Conservation (phyloP, 2,113 vertebrate species). For the Crotophaga sulcirostris region DNA sequence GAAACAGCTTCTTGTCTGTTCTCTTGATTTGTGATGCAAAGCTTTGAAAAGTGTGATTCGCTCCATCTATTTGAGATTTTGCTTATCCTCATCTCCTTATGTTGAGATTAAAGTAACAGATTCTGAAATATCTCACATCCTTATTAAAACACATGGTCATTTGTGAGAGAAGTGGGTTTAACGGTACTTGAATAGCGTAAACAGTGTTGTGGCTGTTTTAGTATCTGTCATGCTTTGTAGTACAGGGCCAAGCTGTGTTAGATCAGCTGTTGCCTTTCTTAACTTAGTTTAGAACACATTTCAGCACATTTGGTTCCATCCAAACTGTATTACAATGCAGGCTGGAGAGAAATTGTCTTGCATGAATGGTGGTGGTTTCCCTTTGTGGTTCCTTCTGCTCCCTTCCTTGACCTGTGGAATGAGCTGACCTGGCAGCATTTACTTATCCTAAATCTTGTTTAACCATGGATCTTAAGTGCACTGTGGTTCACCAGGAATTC, state of each 20-base stretch:
- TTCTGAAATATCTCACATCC: neutral
- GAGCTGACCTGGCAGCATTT: neutral
- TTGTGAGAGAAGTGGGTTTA: neutral
- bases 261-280: neutral
- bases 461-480: neutral
- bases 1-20: neutral
- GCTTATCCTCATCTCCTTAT: neutral
- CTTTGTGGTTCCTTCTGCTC: neutral
- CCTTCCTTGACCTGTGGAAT: neutral
- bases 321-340: accelerated
- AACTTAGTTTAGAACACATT: neutral
- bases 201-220: neutral
- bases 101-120: neutral
- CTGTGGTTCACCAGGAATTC: neutral
- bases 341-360: neutral
- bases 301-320: neutral
- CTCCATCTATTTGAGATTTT: neutral
- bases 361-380: neutral
- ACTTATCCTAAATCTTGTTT: neutral
- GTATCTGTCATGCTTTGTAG: neutral
- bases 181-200: neutral
- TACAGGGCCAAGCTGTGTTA: neutral
- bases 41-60: neutral
- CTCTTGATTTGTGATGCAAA: neutral
- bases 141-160: neutral